Conservation (phyloP, 1,140 invertebrate genomes). For the Yoshiicerus persimilis region DNA sequence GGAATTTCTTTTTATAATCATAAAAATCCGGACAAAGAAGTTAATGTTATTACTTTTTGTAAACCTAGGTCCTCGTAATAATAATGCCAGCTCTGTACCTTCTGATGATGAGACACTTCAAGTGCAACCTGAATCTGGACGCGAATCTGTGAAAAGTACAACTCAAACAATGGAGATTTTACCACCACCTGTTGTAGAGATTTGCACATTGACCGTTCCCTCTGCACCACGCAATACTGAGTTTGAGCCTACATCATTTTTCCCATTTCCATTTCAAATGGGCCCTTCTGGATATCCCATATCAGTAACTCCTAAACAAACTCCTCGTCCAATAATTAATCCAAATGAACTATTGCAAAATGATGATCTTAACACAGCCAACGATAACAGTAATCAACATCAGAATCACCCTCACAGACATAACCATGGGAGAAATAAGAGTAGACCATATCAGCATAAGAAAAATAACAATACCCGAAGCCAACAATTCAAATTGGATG, state of each 20-base stretch:
- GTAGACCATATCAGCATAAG: neutral
- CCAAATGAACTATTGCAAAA: conserved; percentile 14
- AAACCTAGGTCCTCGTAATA: neutral
- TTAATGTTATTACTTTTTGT: neutral
- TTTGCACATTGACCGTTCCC: conserved; percentile 38
- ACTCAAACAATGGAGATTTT: neutral
- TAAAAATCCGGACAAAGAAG: no score
- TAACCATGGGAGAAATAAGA: conserved; percentile 24
- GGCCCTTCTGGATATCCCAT: neutral
- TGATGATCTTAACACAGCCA: neutral
- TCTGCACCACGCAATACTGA: neutral
- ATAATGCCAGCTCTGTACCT: neutral
- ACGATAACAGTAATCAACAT: neutral
- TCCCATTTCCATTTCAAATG: conserved; percentile 16
- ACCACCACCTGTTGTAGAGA: conserved; percentile 37
- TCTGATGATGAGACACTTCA: neutral
- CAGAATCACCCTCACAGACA: conserved; percentile 37
- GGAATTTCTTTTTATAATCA: no score
- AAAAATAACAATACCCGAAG: neutral
- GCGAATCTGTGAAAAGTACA: neutral
- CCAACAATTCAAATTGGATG: conserved; percentile 31
- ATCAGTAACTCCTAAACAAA: neutral
- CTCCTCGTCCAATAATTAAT: neutral
- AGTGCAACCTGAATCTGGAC: neutral
- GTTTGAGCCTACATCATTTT: neutral